phyloP scores from a whole-genome alignment of 2,113 vertebrate genomes.

The Hipposideros armiger region DNA sequence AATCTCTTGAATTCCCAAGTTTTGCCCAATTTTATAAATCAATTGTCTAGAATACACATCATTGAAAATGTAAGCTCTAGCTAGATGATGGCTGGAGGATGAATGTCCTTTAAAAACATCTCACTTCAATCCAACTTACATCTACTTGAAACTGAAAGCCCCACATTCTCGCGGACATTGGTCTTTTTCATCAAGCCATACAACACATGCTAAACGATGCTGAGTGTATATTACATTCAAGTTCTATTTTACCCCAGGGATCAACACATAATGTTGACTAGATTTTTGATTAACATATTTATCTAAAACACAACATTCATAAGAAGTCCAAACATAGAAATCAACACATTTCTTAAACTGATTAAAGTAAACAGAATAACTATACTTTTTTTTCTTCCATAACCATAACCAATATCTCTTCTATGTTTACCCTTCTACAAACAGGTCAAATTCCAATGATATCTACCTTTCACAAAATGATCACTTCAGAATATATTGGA shows the following conservation, averaged over 20 bases:
- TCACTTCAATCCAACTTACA: not conserved
- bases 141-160: constrained; percentile 12
- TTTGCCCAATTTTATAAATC: constrained; percentile 46
- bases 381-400: not conserved
- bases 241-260: not conserved
- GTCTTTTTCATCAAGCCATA: constrained; percentile 9
- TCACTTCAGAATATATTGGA: not conserved
- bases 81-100: not conserved
- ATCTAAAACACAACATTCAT: constrained; percentile 18
- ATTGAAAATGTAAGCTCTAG: not conserved
- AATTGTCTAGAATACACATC: constrained; percentile 20
- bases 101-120: not conserved
- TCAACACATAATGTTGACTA: constrained; percentile 10
- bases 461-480: constrained; percentile 34
- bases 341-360: constrained; percentile 56
- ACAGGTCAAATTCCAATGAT: not conserved
- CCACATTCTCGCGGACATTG: not conserved
- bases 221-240: not conserved
- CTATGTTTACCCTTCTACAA: constrained; percentile 48
- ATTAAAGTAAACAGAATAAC: constrained; percentile 7
- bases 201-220: not conserved
- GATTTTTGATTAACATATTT: constrained; percentile 39
- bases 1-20: not conserved
- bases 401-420: not conserved
- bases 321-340: constrained; percentile 52